Percentiles rank a stretch among this genome's conserved stretches.
Conservation (phyloP, 2,797 vertebrate genomes). For the Hoplostethus mediterraneus region DNA sequence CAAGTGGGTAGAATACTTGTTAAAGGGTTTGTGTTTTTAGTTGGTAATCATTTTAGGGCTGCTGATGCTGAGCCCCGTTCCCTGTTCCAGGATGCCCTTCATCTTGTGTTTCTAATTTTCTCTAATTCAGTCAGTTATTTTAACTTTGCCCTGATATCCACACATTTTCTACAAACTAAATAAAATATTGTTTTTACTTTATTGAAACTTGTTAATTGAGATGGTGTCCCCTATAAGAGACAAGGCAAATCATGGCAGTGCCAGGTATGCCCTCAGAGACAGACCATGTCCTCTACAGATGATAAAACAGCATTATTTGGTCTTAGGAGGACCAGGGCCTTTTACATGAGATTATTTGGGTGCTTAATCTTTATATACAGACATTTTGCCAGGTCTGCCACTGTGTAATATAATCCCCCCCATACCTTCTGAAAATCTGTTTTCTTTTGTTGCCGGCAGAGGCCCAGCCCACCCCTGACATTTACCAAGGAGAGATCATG, state of each 20-base stretch:
- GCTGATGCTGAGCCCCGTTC: slow-evolving; percentile 23
- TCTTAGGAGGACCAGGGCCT: no score
- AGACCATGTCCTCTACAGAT: no score
- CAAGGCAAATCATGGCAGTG: no score
- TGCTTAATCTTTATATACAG: background rate
- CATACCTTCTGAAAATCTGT: slow-evolving; percentile 19
- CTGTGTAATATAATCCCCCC: background rate
- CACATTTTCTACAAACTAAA: no score
- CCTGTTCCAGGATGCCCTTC: slow-evolving; percentile 6
- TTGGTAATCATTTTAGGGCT: slow-evolving; percentile 5
- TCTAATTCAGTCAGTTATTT: slow-evolving; percentile 26
- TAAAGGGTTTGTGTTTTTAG: background rate
- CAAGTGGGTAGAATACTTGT: slow-evolving; percentile 5
- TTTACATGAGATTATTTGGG: background rate
- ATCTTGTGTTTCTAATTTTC: slow-evolving; percentile 22
- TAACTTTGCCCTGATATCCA: no score
- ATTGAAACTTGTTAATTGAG: no score
- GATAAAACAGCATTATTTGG: no score
- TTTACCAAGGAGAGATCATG: slow-evolving; percentile 93
- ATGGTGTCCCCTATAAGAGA: background rate
- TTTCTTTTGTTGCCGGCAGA: slow-evolving; percentile 76
- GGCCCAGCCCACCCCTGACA: slow-evolving; percentile 87
- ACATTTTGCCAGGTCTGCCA: background rate
- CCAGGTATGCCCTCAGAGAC: no score
- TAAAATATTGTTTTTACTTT: no score